Evolutionary conservation across 2,113 vertebrate species (phyloP), one percentile per base, ranked within the genome.

Genomic region (Myiozetetes cayanensis): DNA sequence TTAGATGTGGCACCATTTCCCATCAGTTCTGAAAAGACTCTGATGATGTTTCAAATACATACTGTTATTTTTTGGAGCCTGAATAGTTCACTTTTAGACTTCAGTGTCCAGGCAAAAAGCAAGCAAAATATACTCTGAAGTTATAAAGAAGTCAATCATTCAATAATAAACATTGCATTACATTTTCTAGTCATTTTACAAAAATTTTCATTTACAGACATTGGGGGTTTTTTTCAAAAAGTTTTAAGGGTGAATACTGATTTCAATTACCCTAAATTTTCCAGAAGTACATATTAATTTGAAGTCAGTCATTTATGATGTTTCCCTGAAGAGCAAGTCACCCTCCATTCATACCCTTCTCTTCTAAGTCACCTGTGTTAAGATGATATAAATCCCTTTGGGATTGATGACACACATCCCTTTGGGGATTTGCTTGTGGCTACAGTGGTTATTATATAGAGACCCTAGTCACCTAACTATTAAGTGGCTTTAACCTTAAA

Each of bases 11-110:
- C 49, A 93, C 61, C 44, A 77, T 80, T 95, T 93, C 68, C 52
- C 77, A 94, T 33, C 62, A 79, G 61, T 81, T 90, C 55, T 90
- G 91, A 79, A 97, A 96, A 92, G 61, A 30, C 20, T 21, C 44
- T 66, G 41, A 85, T 30, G 58, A 47, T 44, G 55, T 81, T 94
- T 90, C 89, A 93, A 47, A 90, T 91, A 85, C 62, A 91, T 68
- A 87, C 27, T 22, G 61, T 63, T 85, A 30, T 58, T 80, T 87
- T 97, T 90, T 37, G 67, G 81, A 92, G 85, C 43, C 27, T 53
- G 80, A 94, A 50, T 65, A 91, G 28, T 50, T 89, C 30, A 12
- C 30, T 89, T 83, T 7, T 33, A 46, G 27, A 39, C 17, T 39
- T 76, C 46, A 14, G 11, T 14, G 19, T 80, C 33, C 47, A 31